phyloP scores from a whole-genome alignment of 2,888 invertebrate genomes.

The Dioctria linearis region DNA sequence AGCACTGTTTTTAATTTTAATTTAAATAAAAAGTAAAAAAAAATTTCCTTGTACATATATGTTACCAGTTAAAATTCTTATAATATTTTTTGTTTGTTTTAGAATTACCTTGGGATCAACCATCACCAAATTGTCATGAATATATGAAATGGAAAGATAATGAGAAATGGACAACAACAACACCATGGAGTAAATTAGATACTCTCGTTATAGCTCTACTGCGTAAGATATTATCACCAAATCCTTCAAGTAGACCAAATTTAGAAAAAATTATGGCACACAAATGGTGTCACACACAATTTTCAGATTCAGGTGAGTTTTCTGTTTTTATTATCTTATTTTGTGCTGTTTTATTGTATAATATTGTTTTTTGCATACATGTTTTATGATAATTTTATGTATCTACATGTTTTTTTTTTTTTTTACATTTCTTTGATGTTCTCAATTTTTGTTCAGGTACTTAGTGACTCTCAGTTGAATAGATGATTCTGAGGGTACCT shows the following conservation, averaged over 20 bases:
- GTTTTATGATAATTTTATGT: not conserved
- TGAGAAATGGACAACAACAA: slow-evolving; percentile 76
- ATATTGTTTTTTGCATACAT: slow-evolving; percentile 9
- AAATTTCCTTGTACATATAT: not conserved
- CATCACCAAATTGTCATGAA: slow-evolving; percentile 79
- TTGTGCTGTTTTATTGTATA: slow-evolving; percentile 14
- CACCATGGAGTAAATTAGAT: slow-evolving; percentile 88
- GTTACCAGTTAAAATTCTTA: not conserved
- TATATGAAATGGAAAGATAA: slow-evolving; percentile 83
- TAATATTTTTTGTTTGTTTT: slow-evolving; percentile 24
- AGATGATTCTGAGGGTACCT: slow-evolving; percentile 69
- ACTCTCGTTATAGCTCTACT: slow-evolving; percentile 83
- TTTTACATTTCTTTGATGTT: slow-evolving; percentile 26
- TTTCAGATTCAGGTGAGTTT: slow-evolving; percentile 70
- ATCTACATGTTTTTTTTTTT: not conserved
- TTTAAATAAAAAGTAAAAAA: not conserved
- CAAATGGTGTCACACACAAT: slow-evolving; percentile 79
- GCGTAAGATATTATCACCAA: slow-evolving; percentile 81
- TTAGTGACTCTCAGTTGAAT: slow-evolving; percentile 86
- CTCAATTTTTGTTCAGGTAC: slow-evolving; percentile 80
- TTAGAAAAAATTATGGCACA: slow-evolving; percentile 81
- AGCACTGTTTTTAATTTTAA: no score
- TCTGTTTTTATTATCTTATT: not conserved
- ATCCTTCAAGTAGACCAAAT: slow-evolving; percentile 77
- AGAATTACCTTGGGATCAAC: slow-evolving; percentile 97